These are phyloP conservation scores for Pocillopora grandis DNA, from an alignment of 92 coral and sea anemone genomes.

Conservation along the genomic window DNA sequence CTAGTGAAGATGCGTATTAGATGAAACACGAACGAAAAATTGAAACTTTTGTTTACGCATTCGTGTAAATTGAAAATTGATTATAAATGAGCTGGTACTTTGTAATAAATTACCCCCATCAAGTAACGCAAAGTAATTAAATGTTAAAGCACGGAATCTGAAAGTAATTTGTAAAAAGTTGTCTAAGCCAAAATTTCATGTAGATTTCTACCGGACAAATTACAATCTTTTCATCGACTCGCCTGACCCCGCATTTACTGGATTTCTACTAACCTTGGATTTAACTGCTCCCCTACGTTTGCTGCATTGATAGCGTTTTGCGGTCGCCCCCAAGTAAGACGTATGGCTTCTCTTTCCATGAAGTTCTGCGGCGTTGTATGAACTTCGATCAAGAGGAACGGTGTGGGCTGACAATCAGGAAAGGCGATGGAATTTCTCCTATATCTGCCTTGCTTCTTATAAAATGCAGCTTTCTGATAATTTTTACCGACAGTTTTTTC, in stretches of 20 bases:
- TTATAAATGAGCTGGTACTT: too few relatives aligned
- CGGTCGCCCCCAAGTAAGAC: conserved; percentile 80
- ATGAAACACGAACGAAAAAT: too few relatives aligned
- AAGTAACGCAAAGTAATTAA: not conserved
- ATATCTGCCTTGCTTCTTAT: not conserved
- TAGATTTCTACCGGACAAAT: too few relatives aligned
- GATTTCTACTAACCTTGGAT: not conserved
- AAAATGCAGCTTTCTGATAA: not conserved
- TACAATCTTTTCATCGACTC: too few relatives aligned
- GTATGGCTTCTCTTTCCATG: conserved; percentile 73
- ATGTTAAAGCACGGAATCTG: too few relatives aligned
- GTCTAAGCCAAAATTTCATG: too few relatives aligned
- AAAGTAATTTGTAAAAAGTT: too few relatives aligned
- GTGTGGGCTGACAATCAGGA: conserved; percentile 42
- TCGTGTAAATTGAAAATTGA: not conserved
- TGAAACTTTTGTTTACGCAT: too few relatives aligned
- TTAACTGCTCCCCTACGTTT: not conserved
- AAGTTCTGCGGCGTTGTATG: conserved; percentile 72
- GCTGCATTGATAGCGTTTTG: conserved; percentile 53
- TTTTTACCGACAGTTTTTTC: not conserved
- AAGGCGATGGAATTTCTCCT: not conserved
- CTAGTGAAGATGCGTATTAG: too few relatives aligned
- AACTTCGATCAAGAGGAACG: conserved; percentile 65
- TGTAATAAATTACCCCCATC: not conserved
- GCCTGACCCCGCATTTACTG: not conserved